phyloP scores from a whole-genome alignment of 2,888 invertebrate species.

The Idaea dimidiata region DNA sequence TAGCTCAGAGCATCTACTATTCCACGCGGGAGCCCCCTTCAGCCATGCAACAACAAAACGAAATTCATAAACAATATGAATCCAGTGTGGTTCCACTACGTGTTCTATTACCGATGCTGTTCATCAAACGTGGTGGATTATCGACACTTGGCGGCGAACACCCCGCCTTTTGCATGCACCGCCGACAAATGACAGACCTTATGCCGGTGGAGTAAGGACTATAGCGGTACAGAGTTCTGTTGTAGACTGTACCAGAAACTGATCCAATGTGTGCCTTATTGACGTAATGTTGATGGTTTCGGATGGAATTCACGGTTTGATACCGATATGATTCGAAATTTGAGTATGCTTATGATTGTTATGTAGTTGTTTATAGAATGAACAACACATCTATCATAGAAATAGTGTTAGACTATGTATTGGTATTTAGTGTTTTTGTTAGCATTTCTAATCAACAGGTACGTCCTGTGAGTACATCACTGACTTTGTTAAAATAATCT shows the following conservation, averaged over 20 bases:
- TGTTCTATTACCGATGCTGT: not conserved
- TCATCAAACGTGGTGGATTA: not conserved
- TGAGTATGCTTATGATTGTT: not conserved
- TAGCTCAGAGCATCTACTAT: not conserved
- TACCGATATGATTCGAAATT: not conserved
- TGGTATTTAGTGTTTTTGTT: not conserved
- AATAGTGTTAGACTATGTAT: not conserved
- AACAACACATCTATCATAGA: not conserved
- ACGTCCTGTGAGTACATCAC: too few relatives aligned
- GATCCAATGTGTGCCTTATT: not conserved
- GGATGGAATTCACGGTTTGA: not conserved
- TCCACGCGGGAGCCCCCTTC: not conserved
- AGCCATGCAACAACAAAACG: not conserved
- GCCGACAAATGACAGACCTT: not conserved
- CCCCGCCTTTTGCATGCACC: not conserved
- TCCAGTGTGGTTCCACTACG: not conserved
- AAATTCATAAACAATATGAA: not conserved
- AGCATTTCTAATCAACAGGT: too few relatives aligned
- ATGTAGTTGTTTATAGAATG: not conserved
- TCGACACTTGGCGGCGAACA: not conserved
- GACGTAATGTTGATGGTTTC: not conserved
- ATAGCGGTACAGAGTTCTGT: not conserved
- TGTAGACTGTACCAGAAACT: not conserved
- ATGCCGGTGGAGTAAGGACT: not conserved
- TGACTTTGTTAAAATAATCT: too few relatives aligned